Evolutionary conservation across 2,888 invertebrate species (phyloP).

Genomic region (Uloborus plumipes): DNA sequence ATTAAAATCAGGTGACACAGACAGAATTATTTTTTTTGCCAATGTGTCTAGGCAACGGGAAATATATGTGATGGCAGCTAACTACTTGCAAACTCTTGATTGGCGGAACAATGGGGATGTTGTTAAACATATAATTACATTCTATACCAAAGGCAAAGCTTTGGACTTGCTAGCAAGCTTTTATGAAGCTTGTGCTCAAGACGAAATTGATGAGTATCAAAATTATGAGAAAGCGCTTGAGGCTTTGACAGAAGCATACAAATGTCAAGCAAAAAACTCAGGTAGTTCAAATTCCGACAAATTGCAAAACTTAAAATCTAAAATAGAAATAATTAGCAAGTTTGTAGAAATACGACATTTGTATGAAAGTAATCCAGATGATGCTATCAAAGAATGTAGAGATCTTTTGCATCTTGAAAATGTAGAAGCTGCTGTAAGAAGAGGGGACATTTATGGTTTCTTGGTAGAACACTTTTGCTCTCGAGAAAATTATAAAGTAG

Average conservation of each 20-base stretch:
- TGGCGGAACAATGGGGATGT: slow-evolving; percentile 93
- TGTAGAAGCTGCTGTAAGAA: slow-evolving; percentile 74
- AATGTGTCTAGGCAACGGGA: slow-evolving; percentile 86
- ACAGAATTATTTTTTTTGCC: slow-evolving; percentile 96
- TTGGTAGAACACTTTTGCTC: slow-evolving; percentile 75
- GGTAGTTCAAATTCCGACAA: slow-evolving; percentile 33
- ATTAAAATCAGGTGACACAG: slow-evolving; percentile 96
- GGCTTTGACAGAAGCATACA: slow-evolving; percentile 89
- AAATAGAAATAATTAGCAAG: slow-evolving; percentile 63
- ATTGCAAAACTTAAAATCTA: slow-evolving; percentile 60
- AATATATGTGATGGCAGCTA: slow-evolving; percentile 97
- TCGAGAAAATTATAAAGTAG: slow-evolving; percentile 74
- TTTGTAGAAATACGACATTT: slow-evolving; percentile 68
- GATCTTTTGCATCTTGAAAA: slow-evolving; percentile 74
- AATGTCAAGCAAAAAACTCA: slow-evolving; percentile 76
- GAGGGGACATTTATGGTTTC: slow-evolving; percentile 76
- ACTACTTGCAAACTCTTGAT: slow-evolving; percentile 92
- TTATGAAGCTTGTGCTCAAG: slow-evolving; percentile 92
- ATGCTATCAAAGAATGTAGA: slow-evolving; percentile 76
- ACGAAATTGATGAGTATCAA: slow-evolving; percentile 90
- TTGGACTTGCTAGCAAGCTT: slow-evolving; percentile 91
- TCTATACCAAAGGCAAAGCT: slow-evolving; percentile 94
- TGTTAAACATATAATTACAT: slow-evolving; percentile 90
- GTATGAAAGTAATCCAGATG: slow-evolving; percentile 76
- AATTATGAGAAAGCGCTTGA: slow-evolving; percentile 95